Conservation (phyloP, 2,797 vertebrate species). For the Myoxocephalus aenaeus region DNA sequence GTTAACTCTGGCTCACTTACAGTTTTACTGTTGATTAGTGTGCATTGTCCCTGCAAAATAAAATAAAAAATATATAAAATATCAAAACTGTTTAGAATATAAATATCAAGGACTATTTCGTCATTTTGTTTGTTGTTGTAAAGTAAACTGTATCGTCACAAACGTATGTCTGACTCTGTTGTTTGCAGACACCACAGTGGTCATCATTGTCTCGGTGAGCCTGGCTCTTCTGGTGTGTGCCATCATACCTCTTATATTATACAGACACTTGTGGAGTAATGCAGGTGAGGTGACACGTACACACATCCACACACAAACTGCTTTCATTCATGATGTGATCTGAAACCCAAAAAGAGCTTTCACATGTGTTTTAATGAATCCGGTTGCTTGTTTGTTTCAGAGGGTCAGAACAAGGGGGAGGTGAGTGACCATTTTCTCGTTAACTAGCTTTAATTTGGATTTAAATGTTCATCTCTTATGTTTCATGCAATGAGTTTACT, state of each 20-base stretch:
- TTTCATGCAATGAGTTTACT: not conserved
- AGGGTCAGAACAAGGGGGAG: constrained; percentile 31
- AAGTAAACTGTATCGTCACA: not conserved
- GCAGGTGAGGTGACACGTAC: constrained; percentile 46
- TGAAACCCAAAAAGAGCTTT: not conserved
- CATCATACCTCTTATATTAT: constrained; percentile 75
- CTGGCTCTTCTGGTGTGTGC: constrained; percentile 78
- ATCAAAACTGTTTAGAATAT: not conserved
- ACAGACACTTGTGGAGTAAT: constrained; percentile 55
- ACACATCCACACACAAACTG: not conserved
- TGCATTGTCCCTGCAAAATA: no score
- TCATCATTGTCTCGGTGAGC: constrained; percentile 74
- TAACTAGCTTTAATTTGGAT: not conserved
- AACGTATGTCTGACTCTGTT: not conserved
- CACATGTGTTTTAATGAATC: not conserved
- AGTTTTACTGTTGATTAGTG: no score
- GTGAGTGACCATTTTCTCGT: constrained; percentile 48
- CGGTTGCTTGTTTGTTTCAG: constrained; percentile 40
- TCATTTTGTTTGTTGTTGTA: not conserved
- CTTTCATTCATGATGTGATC: not conserved
- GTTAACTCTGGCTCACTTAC: no score
- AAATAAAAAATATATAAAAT: no score
- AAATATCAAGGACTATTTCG: not conserved
- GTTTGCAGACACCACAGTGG: constrained; percentile 69
- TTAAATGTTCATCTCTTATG: not conserved